Evolutionary conservation across 2,113 vertebrate species (phyloP).

Genomic region (Osmerus mordax): DNA sequence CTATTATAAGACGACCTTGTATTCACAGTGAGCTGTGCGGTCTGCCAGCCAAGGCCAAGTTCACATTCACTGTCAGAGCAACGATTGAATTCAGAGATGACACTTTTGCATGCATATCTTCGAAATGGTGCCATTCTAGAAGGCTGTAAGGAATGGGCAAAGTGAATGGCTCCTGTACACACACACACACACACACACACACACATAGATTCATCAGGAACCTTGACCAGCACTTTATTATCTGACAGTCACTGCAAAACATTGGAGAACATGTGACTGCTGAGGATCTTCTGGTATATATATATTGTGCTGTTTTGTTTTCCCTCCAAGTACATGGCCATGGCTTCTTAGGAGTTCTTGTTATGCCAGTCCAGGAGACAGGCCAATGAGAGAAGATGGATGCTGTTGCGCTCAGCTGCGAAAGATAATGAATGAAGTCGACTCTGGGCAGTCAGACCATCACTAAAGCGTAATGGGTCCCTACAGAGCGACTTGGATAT

Average conservation of each 20-base stretch:
- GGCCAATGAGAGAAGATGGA: slow-evolving; percentile 57
- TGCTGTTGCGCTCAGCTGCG: slow-evolving; percentile 52
- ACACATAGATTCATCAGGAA: no score
- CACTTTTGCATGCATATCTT: not conserved
- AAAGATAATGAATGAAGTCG: slow-evolving; percentile 74
- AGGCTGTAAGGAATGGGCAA: no score
- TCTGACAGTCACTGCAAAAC: not conserved
- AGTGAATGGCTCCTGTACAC: not conserved
- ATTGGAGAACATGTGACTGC: not conserved
- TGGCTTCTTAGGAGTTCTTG: slow-evolving; percentile 32
- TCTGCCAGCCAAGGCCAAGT: not conserved
- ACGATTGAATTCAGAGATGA: not conserved
- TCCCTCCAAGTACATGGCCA: slow-evolving; percentile 40
- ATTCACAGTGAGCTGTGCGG: not conserved
- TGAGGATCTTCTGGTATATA: no score
- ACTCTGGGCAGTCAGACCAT: slow-evolving; percentile 68
- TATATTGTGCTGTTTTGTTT: slow-evolving; percentile 33
- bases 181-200: not conserved
- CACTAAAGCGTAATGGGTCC: slow-evolving; percentile 66
- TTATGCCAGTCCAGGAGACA: slow-evolving; percentile 49
- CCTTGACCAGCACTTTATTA: no score
- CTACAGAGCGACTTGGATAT: slow-evolving; percentile 62
- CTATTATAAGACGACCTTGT: not conserved
- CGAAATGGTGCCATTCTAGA: no score
- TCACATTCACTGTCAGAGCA: not conserved